A percentile compares a stretch with the other conserved stretches of the same genome.
Conservation (phyloP, 2,888 invertebrate species). For the Leptopterna dolabrata region DNA sequence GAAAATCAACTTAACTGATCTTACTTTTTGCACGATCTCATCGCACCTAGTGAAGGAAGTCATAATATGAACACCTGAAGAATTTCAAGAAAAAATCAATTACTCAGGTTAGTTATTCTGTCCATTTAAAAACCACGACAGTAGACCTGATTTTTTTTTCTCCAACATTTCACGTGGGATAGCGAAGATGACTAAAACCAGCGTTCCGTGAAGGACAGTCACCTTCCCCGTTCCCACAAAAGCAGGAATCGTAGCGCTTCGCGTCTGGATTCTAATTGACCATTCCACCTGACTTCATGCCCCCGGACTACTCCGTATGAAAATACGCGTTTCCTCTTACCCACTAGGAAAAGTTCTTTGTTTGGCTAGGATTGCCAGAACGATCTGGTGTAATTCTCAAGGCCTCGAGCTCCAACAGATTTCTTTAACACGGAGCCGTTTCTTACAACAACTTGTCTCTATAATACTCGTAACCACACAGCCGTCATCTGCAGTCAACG, state of each 20-base stretch:
- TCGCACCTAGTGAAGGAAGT: too few species aligned
- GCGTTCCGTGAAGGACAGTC: slow-evolving; percentile 36
- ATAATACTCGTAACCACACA: too few species aligned
- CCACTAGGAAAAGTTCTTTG: background rate
- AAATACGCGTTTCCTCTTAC: background rate
- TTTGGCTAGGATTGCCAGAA: background rate
- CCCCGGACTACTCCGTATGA: background rate
- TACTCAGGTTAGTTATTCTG: background rate
- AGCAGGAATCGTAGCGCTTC: slow-evolving; percentile 23
- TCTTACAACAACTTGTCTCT: too few species aligned
- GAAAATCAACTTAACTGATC: too few species aligned
- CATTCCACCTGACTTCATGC: background rate
- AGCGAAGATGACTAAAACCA: background rate
- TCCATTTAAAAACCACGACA: background rate
- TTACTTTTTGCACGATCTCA: too few species aligned
- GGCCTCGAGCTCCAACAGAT: background rate
- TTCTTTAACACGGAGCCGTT: too few species aligned
- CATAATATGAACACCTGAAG: background rate
- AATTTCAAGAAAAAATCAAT: background rate
- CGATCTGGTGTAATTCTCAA: slow-evolving; percentile 1
- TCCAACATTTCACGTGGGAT: background rate
- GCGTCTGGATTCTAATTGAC: slow-evolving; percentile 19
- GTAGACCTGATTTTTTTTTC: background rate
- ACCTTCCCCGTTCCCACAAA: slow-evolving; percentile 20
- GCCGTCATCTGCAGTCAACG: too few species aligned